Percentiles rank a stretch among this genome's conserved stretches.
phyloP scores from a whole-genome alignment of 2,888 invertebrate species.

The Ichneumoninae sp. region DNA sequence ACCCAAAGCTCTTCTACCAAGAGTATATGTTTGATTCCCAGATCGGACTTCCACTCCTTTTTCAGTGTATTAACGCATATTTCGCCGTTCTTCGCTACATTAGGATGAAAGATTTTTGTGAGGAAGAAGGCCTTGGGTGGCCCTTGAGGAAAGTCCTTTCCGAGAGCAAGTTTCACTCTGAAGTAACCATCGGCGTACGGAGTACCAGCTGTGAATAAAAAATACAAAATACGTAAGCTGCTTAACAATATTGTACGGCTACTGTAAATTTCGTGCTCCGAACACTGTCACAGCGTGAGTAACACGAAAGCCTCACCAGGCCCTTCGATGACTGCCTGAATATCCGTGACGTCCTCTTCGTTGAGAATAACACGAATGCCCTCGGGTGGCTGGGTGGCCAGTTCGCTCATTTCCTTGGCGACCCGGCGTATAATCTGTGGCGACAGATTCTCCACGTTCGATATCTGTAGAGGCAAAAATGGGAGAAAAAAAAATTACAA shows the following conservation, averaged over 20 bases:
- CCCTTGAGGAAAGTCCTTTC: slow-evolving; percentile 96
- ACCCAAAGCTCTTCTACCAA: slow-evolving; percentile 86
- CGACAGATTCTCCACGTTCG: slow-evolving; percentile 97
- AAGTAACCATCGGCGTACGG: slow-evolving; percentile 96
- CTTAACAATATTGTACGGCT: not conserved
- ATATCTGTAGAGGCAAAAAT: slow-evolving; percentile 87
- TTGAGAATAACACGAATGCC: slow-evolving; percentile 95
- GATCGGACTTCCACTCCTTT: slow-evolving; percentile 98
- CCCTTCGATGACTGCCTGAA: slow-evolving; percentile 96
- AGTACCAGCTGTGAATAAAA: slow-evolving; percentile 89
- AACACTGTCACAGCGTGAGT: not conserved
- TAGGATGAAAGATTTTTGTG: slow-evolving; percentile 98
- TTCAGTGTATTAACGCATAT: slow-evolving; percentile 98
- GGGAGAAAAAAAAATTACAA: not conserved
- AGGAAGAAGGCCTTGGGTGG: slow-evolving; percentile 97
- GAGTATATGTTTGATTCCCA: slow-evolving; percentile 97
- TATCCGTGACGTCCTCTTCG: slow-evolving; percentile 97
- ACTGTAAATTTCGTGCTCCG: not conserved
- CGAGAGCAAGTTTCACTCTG: slow-evolving; percentile 94
- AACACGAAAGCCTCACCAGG: slow-evolving; percentile 87
- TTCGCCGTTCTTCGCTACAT: slow-evolving; percentile 96
- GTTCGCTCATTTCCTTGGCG: slow-evolving; percentile 93
- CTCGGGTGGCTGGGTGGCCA: slow-evolving; percentile 94
- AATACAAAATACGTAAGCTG: slow-evolving; percentile 15
- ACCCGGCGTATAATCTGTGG: slow-evolving; percentile 96